Percentiles rank a stretch among this genome's conserved stretches.
These are phyloP conservation scores for Drosophila grimshawi DNA, from an alignment of 1,140 invertebrate genomes.

Conservation along the genomic window DNA sequence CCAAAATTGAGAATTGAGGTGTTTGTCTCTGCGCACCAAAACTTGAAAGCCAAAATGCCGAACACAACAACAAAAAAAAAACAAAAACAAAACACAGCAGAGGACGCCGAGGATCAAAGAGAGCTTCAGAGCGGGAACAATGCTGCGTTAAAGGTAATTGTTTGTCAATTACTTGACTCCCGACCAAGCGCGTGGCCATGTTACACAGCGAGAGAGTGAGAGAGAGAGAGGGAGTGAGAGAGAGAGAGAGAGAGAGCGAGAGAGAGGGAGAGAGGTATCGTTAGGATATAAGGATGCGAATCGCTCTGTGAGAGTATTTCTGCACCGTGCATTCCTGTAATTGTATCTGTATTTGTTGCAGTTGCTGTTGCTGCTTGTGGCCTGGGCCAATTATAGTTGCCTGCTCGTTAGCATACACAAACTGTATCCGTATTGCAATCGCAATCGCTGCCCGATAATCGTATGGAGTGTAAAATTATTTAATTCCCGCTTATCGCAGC, in stretches of 20 bases:
- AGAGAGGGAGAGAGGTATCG: no score
- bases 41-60: conserved; percentile 76
- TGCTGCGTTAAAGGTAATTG: conserved; percentile 83
- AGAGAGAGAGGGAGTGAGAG: neutral
- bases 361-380: conserved; percentile 13
- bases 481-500: conserved; percentile 79
- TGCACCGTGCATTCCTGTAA: neutral
- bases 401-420: conserved; percentile 81
- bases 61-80: neutral
- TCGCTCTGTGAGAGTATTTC: neutral
- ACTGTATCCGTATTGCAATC: conserved; percentile 77
- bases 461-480: conserved; percentile 81
- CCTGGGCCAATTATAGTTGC: conserved; percentile 75
- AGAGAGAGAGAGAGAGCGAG: neutral
- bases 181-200: conserved; percentile 66
- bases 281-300: conserved; percentile 6
- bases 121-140: conserved; percentile 57
- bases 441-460: conserved; percentile 80
- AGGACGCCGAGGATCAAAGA: conserved; percentile 71
- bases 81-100: neutral
- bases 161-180: conserved; percentile 83
- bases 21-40: conserved; percentile 64
- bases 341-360: conserved; percentile 4
- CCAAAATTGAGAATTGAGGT: conserved; percentile 73
- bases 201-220: neutral